A percentile compares a stretch with the other conserved stretches of the same genome.
Evolutionary conservation across 2,888 invertebrate species (phyloP).

Genomic region (Helobdella robusta): DNA sequence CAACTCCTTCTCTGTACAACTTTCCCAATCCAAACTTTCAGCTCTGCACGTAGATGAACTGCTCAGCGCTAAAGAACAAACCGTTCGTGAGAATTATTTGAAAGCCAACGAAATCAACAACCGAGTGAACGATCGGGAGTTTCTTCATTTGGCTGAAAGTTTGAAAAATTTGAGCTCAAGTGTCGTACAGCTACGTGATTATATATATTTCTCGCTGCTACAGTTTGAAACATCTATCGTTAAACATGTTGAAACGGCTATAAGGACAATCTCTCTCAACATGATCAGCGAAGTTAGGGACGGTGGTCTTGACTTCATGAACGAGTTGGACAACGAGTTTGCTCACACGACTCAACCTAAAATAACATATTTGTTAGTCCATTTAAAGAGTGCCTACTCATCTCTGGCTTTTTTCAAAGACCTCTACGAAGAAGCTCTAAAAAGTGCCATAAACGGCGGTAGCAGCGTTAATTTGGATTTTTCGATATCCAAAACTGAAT

Average conservation of each 20-base stretch:
- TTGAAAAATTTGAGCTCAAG: not conserved
- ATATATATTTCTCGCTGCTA: slow-evolving; percentile 23
- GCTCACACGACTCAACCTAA: slow-evolving; percentile 1
- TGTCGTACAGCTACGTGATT: slow-evolving; percentile 21
- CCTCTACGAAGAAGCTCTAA: not conserved
- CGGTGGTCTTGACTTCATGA: not conserved
- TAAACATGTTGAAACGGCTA: slow-evolving; percentile 18
- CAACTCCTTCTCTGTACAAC: slow-evolving; percentile 23
- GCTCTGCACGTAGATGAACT: slow-evolving; percentile 21
- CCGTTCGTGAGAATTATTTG: not conserved
- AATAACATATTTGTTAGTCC: not conserved
- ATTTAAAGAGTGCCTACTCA: not conserved
- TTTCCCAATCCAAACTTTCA: slow-evolving; percentile 29
- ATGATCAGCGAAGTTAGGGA: slow-evolving; percentile 3
- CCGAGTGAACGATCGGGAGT: slow-evolving; percentile 2
- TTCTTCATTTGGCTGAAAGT: not conserved
- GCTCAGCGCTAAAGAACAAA: not conserved
- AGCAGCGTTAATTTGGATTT: too few relatives aligned
- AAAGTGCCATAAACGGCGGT: not conserved
- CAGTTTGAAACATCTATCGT: slow-evolving; percentile 17
- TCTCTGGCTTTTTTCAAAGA: slow-evolving; percentile 8
- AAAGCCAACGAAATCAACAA: slow-evolving; percentile 23
- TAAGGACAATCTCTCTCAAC: not conserved
- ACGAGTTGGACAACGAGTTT: not conserved
- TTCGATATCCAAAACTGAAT: not conserved